Conservation (phyloP, 2,888 invertebrate species). For the Odontomyia ornata region DNA sequence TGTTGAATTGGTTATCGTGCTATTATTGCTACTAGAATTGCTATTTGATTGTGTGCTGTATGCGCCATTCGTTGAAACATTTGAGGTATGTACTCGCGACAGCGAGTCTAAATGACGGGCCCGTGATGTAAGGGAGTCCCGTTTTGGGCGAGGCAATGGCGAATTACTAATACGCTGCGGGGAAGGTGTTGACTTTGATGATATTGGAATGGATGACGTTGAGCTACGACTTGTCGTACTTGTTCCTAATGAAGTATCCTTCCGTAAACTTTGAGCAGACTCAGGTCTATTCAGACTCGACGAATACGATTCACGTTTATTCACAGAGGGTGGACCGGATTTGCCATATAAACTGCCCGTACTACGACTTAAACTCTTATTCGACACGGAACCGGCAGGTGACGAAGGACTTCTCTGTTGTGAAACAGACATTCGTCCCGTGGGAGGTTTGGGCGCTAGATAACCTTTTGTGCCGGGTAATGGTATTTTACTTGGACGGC, state of each 20-base stretch:
- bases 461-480: constrained; percentile 69
- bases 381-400: constrained; percentile 55
- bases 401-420: constrained; percentile 28
- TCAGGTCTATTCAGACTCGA: constrained; percentile 64
- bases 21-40: constrained; percentile 46
- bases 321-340: constrained; percentile 52
- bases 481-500: constrained; percentile 76
- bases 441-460: constrained; percentile 72
- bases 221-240: constrained; percentile 59
- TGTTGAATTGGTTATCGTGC: not conserved
- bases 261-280: constrained; percentile 66
- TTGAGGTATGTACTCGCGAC: constrained; percentile 61
- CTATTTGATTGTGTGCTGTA: constrained; percentile 35
- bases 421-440: constrained; percentile 54
- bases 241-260: constrained; percentile 56
- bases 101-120: constrained; percentile 67
- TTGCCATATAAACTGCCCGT: constrained; percentile 61
- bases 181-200: constrained; percentile 54
- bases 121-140: constrained; percentile 67
- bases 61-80: constrained; percentile 53
- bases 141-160: constrained; percentile 62
- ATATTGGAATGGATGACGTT: constrained; percentile 62
- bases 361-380: constrained; percentile 62
- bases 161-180: constrained; percentile 58
- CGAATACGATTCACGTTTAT: constrained; percentile 44